These are phyloP conservation scores for Enteromius paludinosus DNA, from an alignment of 2,797 vertebrate genomes.

Conservation along the genomic window DNA sequence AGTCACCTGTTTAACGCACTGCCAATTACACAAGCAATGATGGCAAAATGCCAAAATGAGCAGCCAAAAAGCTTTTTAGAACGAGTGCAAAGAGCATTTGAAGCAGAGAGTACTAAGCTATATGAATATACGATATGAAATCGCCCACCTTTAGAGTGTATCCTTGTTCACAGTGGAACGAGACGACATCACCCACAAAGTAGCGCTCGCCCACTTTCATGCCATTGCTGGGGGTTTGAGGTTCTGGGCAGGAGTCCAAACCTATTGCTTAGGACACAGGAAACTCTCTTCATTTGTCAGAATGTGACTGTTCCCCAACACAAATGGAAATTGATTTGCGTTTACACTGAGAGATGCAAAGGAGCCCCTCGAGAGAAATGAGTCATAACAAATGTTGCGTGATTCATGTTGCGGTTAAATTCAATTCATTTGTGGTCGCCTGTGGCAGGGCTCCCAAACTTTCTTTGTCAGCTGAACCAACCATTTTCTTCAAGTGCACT, in stretches of 20 bases:
- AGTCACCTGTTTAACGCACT: constrained; percentile 8
- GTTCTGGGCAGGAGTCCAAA: constrained; percentile 97
- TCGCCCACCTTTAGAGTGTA: constrained; percentile 86
- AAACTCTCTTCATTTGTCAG: constrained; percentile 71
- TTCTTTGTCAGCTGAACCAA: neutral
- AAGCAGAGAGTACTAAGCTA: neutral
- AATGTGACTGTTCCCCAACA: constrained; percentile 5
- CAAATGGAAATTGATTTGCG: neutral
- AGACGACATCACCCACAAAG: constrained; percentile 94
- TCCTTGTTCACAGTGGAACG: constrained; percentile 94
- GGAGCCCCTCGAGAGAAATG: neutral
- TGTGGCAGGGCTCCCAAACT: neutral
- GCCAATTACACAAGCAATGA: neutral
- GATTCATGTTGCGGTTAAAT: neutral
- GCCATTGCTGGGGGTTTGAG: constrained; percentile 89
- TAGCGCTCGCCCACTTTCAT: constrained; percentile 91
- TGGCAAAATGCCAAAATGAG: neutral
- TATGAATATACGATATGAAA: neutral
- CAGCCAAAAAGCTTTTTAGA: neutral
- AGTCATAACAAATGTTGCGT: neutral
- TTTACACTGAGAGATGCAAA: neutral
- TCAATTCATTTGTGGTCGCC: neutral
- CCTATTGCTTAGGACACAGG: constrained; percentile 93
- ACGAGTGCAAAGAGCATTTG: neutral
- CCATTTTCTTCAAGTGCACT: neutral